phyloP scores from a whole-genome alignment of 2,888 invertebrate species.

The Zonitis immaculata region DNA sequence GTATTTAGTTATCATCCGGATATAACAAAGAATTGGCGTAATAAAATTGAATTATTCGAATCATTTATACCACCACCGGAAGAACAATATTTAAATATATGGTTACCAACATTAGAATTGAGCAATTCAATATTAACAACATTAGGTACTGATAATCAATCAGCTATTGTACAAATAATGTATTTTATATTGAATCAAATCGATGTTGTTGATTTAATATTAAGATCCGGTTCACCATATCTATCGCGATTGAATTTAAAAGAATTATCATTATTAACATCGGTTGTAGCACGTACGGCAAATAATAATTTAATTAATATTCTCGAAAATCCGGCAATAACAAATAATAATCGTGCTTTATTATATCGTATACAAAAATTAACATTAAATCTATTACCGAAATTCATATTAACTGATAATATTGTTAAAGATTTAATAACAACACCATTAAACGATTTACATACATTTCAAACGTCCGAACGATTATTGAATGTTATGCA shows the following conservation, averaged over 20 bases:
- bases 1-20: constrained; percentile 73
- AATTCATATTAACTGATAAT: constrained; percentile 54
- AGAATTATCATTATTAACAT: constrained; percentile 72
- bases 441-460: constrained; percentile 32
- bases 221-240: constrained; percentile 65
- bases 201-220: constrained; percentile 73
- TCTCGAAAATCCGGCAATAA: constrained; percentile 42
- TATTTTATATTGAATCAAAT: constrained; percentile 76
- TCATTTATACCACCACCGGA: constrained; percentile 60
- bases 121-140: constrained; percentile 79
- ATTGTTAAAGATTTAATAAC: constrained; percentile 43
- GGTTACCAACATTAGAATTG: constrained; percentile 75
- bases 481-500: constrained; percentile 52
- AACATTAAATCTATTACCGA: constrained; percentile 68
- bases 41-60: constrained; percentile 36
- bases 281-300: constrained; percentile 43
- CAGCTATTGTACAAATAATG: constrained; percentile 74
- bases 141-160: constrained; percentile 77
- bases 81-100: constrained; percentile 73
- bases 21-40: constrained; percentile 42
- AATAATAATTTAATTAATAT: constrained; percentile 42
- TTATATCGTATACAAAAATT: constrained; percentile 67
- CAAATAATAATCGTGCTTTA: constrained; percentile 54
- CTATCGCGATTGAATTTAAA: constrained; percentile 63
- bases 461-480: constrained; percentile 43